Percentiles rank a stretch among this genome's conserved stretches.
phyloP scores from a whole-genome alignment of 2,113 vertebrate genomes.

The Onychostoma macrolepis region DNA sequence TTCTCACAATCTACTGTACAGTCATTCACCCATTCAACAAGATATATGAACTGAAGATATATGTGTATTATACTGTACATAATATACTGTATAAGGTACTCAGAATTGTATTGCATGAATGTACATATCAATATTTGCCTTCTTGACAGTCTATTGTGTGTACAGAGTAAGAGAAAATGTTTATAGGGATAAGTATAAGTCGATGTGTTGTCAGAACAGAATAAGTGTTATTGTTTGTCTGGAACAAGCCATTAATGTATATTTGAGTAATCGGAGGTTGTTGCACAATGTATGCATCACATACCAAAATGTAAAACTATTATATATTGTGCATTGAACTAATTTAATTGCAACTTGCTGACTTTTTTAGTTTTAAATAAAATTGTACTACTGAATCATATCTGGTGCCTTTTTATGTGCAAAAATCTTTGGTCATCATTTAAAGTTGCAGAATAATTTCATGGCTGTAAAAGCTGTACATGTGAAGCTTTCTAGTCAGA shows the following conservation, averaged over 20 bases:
- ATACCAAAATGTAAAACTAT: slow-evolving; percentile 74
- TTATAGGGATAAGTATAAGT: slow-evolving; percentile 67
- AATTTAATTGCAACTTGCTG: slow-evolving; percentile 74
- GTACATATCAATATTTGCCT: slow-evolving; percentile 80
- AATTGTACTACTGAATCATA: slow-evolving; percentile 75
- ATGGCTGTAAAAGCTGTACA: not conserved
- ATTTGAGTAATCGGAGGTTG: slow-evolving; percentile 72
- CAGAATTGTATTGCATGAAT: slow-evolving; percentile 79
- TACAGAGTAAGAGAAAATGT: slow-evolving; percentile 65
- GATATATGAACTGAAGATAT: slow-evolving; percentile 71
- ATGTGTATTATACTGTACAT: slow-evolving; percentile 73
- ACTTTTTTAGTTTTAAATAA: slow-evolving; percentile 89
- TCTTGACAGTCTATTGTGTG: slow-evolving; percentile 68
- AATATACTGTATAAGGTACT: slow-evolving; percentile 60
- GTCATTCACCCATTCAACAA: slow-evolving; percentile 59
- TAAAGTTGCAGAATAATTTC: not conserved
- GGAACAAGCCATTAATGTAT: slow-evolving; percentile 75
- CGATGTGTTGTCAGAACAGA: slow-evolving; percentile 68
- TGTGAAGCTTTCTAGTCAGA: not conserved
- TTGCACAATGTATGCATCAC: slow-evolving; percentile 71
- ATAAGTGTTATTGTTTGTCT: slow-evolving; percentile 71
- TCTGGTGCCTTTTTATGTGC: slow-evolving; percentile 32
- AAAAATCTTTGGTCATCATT: not conserved
- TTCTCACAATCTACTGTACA: slow-evolving; percentile 24
- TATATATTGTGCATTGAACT: slow-evolving; percentile 70